A percentile compares a stretch with the other conserved stretches of the same genome.
phyloP scores from a whole-genome alignment of 1,140 invertebrate genomes.

The Penaeus indicus region DNA sequence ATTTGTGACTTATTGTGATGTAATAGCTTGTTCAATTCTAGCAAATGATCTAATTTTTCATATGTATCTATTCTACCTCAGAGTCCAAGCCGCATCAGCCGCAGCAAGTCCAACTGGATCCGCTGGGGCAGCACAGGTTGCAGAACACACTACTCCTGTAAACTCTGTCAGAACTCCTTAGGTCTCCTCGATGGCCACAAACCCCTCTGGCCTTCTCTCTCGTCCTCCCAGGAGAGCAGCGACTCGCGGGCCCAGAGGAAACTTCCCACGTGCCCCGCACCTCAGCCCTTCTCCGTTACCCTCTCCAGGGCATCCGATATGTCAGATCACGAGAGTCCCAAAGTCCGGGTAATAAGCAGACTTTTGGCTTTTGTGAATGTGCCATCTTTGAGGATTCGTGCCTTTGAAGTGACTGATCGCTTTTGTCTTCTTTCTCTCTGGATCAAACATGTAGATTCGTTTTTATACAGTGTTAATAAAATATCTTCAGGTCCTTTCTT shows the following conservation, averaged over 20 bases:
- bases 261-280: constrained; percentile 70
- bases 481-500: constrained; percentile 11
- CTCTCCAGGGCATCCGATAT: constrained; percentile 55
- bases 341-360: constrained; percentile 52
- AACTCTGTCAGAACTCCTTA: background rate
- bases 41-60: background rate
- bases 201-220: constrained; percentile 46
- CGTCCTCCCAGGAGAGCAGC: constrained; percentile 66
- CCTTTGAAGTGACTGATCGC: background rate
- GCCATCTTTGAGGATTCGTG: background rate
- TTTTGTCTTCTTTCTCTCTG: background rate
- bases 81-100: constrained; percentile 57
- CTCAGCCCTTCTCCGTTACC: constrained; percentile 46
- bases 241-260: constrained; percentile 70
- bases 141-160: constrained; percentile 68
- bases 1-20: background rate
- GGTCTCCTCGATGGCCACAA: constrained; percentile 45
- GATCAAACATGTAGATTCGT: too few species aligned
- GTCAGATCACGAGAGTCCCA: constrained; percentile 67
- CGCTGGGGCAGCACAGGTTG: constrained; percentile 75
- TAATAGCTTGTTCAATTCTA: background rate
- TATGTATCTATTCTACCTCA: constrained; percentile 28
- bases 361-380: background rate
- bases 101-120: constrained; percentile 73
- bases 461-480: background rate